Evolutionary conservation across 1,140 invertebrate species (phyloP).

Genomic region (Drosophila subobscura): DNA sequence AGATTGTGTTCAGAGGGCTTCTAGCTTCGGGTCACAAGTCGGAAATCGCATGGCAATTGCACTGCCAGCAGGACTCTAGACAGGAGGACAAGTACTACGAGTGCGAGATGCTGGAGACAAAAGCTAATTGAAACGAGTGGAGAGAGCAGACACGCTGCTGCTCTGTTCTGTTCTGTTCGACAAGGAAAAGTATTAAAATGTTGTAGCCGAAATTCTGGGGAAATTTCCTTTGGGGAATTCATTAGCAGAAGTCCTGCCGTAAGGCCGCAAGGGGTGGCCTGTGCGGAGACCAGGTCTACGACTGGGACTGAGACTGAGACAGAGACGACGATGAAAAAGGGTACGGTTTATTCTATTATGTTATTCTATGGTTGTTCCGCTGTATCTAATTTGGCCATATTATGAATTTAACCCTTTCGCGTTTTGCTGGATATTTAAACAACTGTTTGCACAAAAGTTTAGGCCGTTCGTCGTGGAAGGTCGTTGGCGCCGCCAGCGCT

Average conservation of each 20-base stretch:
- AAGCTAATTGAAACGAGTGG: conserved; percentile 52
- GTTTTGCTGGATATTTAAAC: conserved; percentile 79
- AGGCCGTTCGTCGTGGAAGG: conserved; percentile 54
- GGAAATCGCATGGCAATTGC: conserved; percentile 12
- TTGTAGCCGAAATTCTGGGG: conserved; percentile 65
- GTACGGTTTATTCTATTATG: conserved; percentile 63
- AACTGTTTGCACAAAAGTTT: conserved; percentile 82
- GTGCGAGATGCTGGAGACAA: conserved; percentile 20
- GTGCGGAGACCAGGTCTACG: neutral
- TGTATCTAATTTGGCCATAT: conserved; percentile 81
- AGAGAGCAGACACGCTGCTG: neutral
- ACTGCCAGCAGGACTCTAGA: neutral
- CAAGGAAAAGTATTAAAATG: conserved; percentile 78
- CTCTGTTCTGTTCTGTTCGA: conserved; percentile 16
- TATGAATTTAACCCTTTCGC: conserved; percentile 82
- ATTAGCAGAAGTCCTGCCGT: conserved; percentile 45
- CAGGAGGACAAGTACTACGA: conserved; percentile 3
- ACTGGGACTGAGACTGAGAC: neutral
- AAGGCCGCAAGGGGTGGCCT: neutral
- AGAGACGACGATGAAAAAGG: conserved; percentile 22
- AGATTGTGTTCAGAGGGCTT: conserved; percentile 9
- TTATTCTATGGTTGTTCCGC: conserved; percentile 63
- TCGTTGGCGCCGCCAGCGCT: conserved; percentile 44
- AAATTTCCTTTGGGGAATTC: conserved; percentile 77
- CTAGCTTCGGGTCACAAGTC: neutral